Percentiles rank a stretch among this genome's conserved stretches.
These are phyloP conservation scores for Sebastes itinus DNA, from an alignment of 2,797 vertebrate species.

Conservation along the genomic window DNA sequence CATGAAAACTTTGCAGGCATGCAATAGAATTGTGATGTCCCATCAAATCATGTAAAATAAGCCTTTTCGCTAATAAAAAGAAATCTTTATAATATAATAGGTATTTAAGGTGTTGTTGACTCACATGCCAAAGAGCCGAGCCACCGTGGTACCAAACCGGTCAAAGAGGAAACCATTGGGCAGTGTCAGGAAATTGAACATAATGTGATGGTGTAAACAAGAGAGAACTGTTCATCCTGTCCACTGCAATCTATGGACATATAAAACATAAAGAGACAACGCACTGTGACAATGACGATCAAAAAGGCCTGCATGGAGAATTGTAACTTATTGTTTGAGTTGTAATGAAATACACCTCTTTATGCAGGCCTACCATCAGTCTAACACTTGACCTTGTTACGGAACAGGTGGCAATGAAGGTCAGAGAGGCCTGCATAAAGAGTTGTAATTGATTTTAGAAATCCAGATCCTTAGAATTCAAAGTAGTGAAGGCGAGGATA, in stretches of 20 bases:
- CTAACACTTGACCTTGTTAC: background rate
- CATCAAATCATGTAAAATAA: no score
- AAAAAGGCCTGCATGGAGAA: background rate
- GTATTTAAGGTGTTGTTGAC: constrained; percentile 43
- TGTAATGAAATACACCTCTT: background rate
- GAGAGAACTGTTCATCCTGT: constrained; percentile 89
- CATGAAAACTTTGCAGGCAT: no score
- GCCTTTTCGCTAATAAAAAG: no score
- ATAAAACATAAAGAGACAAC: background rate
- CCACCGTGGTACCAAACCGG: constrained; percentile 85
- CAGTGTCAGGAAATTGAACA: constrained; percentile 91
- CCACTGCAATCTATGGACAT: constrained; percentile 76
- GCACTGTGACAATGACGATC: background rate
- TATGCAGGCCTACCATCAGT: background rate
- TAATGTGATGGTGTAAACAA: constrained; percentile 90
- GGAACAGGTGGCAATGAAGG: background rate
- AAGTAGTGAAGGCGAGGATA: background rate
- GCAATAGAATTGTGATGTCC: no score
- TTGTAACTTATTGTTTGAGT: no score
- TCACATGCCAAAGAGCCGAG: constrained; percentile 89
- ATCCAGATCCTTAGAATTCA: background rate
- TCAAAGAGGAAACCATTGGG: constrained; percentile 90
- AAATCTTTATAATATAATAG: no score
- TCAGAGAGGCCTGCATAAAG: background rate
- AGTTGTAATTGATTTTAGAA: background rate